Base-by-base conservation (phyloP, 2,888 invertebrate species). In the Steinernema hermaphroditum region DNA sequence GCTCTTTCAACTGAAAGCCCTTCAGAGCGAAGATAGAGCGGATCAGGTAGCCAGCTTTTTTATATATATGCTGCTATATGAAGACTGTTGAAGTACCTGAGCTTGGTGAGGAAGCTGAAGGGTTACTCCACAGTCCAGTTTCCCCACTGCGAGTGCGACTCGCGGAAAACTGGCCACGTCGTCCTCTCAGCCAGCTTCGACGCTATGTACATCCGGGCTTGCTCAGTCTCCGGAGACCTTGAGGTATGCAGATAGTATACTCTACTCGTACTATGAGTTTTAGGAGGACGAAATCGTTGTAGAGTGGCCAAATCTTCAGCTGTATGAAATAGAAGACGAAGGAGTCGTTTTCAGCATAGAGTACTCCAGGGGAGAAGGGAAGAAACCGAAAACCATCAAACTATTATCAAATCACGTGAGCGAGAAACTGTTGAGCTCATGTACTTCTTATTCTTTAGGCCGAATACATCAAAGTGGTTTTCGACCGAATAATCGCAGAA, bases 91-190 rank as follows among this genome's bases (percentile, higher is more conserved):
- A 69, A 91, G 90, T 95, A 95, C 88, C 90, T 96, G 76, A 91
- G 92, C 76, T 88, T 93, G 80, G 95, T 93, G 22, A 91, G 94
- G 74, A 90, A 92, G 79, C 89, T 96, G 82, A 92, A 93, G 71
- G 97, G 96, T 68, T 97, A 97, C 89, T 95, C 94, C 0, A 92
- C 93, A 87, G 91, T 96, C 16, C 92, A 93, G 69, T 96, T 97
- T 89, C 98, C 98, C 34, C 94, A 95, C 89, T 92, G 96, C 87
- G 90, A 92, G 41, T 94, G 94, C 88, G 94, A 95, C 90, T 93
- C 93, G 43, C 90, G 93, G 74, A 93, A 88, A 75, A 92, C 92
- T 80, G 94, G 94, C 50, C 93, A 93, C 88, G 93, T 94, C 68
- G 90, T 92, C 72, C 91, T 92, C 68, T 90, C 91, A 19, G 90